A percentile compares a stretch with the other conserved stretches of the same genome.
phyloP scores from a whole-genome alignment of 2,797 vertebrate species.

The Sebastes cheni region DNA sequence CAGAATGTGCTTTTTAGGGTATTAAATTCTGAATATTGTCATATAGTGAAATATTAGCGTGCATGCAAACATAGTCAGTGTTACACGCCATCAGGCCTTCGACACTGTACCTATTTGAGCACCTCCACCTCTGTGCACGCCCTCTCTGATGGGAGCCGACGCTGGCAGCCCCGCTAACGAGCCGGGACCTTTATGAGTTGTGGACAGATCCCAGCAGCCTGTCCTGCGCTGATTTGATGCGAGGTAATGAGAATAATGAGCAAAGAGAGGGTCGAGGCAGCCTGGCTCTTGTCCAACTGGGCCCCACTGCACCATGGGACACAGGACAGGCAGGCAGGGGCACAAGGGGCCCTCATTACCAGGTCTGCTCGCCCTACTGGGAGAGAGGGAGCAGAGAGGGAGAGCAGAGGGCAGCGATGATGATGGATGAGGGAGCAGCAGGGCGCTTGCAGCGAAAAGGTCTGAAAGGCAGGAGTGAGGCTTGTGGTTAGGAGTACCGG shows the following conservation, averaged over 20 bases:
- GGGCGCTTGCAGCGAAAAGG: conserved; percentile 60
- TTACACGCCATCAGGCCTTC: conserved; percentile 4
- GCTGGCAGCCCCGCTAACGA: conserved; percentile 73
- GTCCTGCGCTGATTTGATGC: conserved; percentile 82
- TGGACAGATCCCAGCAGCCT: conserved; percentile 84
- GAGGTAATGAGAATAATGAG: conserved; percentile 87
- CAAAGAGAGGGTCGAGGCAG: conserved; percentile 64
- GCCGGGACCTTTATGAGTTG: conserved; percentile 80
- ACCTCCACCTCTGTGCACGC: conserved; percentile 56
- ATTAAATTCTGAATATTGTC: too few relatives aligned
- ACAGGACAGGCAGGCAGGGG: conserved; percentile 78
- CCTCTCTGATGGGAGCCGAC: conserved; percentile 63
- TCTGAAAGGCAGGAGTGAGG: conserved; percentile 59
- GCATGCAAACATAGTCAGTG: too few relatives aligned
- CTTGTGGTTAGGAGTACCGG: conserved; percentile 46
- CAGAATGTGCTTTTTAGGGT: too few relatives aligned
- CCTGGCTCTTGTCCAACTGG: conserved; percentile 79
- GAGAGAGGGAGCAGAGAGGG: conserved; percentile 53
- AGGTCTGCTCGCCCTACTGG: conserved; percentile 66
- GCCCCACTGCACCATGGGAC: conserved; percentile 81
- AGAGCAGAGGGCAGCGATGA: conserved; percentile 62
- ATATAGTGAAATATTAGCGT: too few relatives aligned
- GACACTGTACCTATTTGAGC: conserved; percentile 43
- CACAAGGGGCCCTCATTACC: conserved; percentile 82
- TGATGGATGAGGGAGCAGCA: conserved; percentile 76